Evolutionary conservation across 2,888 invertebrate species (phyloP), one percentile per base, ranked within the genome.

Genomic region (Stenoptilia bipunctidactyla): DNA sequence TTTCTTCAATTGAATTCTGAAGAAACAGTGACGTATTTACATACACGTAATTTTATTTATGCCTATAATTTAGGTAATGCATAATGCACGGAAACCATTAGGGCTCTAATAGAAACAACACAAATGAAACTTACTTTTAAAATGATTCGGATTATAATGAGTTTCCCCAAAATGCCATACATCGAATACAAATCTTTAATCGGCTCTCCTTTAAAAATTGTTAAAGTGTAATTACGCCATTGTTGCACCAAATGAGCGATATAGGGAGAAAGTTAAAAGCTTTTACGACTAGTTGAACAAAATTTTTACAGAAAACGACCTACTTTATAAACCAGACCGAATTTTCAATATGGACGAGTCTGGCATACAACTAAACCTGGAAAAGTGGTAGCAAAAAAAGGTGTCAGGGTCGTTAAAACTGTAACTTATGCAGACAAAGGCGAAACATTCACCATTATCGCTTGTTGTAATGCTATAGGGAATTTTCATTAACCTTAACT

Each of bases 341-440:
- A 56, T 71, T 15, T 73, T 48, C 40, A 72, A 72, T 50, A 48
- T 61, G 43, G 66, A 68, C 43, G 65, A 67, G 47, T 56, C 58
- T n/a, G 65, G 62, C 0, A 40, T 64, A 3, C 62, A 65, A 30
- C 52, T 62, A 8, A 68, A 67, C 58, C 66, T 27, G 53, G 55
- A 10, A 51, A 56, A 44, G 57, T 72, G 15, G 12, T 67, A 15
- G 63, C 60, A 3, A 46, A 39, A 35, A 64, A 58, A 50, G 66
- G 63, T n/a, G 27, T 46, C 2, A 61, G 55, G 43, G 35, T 34
- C 12, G 48, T 45, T 6, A 15, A 43, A 30, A 39, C 40, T 13
- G 15, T 45, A 13, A 49, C 45, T 5, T 41, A 38, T 27, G 15
- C 15, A 15, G 48, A 49, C 43, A 46, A 46, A 27, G 40, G 56